phyloP scores from a whole-genome alignment of 2,888 invertebrate species.

The Leptarthrus brevirostris region DNA sequence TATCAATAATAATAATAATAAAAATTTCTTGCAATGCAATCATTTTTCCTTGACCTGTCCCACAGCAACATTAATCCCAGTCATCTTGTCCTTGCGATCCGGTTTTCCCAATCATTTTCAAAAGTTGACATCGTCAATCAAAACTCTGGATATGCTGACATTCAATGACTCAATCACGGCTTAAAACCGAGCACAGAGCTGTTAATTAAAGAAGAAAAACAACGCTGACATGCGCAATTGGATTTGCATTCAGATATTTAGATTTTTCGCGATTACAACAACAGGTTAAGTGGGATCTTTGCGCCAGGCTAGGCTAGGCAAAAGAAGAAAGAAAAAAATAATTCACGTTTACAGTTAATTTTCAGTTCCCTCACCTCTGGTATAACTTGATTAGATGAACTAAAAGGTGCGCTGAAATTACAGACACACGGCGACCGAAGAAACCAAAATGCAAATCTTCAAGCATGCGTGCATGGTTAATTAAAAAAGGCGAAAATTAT shows the following conservation, averaged over 20 bases:
- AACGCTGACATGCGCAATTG: slow-evolving; percentile 44
- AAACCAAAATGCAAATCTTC: slow-evolving; percentile 31
- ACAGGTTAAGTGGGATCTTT: background rate
- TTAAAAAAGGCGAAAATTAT: slow-evolving; percentile 24
- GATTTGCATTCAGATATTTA: slow-evolving; percentile 46
- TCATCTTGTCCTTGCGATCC: slow-evolving; percentile 44
- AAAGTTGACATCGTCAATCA: slow-evolving; percentile 46
- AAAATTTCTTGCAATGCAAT: background rate
- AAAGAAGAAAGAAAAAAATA: too few relatives aligned
- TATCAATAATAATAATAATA: background rate
- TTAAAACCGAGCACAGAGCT: background rate
- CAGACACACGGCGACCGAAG: background rate
- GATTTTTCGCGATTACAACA: background rate
- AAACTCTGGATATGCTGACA: slow-evolving; percentile 12
- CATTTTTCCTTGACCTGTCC: slow-evolving; percentile 38
- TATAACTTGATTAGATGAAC: slow-evolving; percentile 21
- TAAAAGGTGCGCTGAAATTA: slow-evolving; percentile 7
- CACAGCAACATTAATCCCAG: slow-evolving; percentile 41
- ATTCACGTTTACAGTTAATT: slow-evolving; percentile 33
- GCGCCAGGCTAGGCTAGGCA: too few relatives aligned
- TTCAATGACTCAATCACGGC: slow-evolving; percentile 41
- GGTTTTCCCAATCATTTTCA: slow-evolving; percentile 40
- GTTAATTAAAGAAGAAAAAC: slow-evolving; percentile 40
- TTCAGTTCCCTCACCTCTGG: slow-evolving; percentile 21
- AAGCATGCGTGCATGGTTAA: slow-evolving; percentile 26